A percentile compares a stretch with the other conserved stretches of the same genome.
phyloP scores from a whole-genome alignment of 1,140 invertebrate species.

The Rhopalosiphum maidis region DNA sequence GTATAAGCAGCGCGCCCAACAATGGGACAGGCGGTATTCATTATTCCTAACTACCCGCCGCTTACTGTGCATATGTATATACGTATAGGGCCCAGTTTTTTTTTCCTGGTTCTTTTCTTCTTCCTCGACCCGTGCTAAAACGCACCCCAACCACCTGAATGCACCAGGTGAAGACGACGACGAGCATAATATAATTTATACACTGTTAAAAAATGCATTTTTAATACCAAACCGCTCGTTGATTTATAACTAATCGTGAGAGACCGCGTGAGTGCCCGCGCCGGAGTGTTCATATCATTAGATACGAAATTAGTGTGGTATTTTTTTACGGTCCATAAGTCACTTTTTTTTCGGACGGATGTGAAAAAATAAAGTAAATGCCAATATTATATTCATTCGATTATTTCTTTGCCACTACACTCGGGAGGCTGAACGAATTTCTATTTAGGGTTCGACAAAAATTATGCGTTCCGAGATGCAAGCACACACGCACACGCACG shows the following conservation, averaged over 20 bases:
- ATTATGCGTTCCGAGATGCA: no score
- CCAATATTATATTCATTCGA: not conserved
- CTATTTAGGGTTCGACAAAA: not conserved
- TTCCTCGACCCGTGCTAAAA: conserved; percentile 44
- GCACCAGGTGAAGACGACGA: conserved; percentile 14
- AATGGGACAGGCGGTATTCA: not conserved
- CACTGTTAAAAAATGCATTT: conserved; percentile 42
- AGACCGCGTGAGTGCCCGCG: not conserved
- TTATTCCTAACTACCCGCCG: not conserved
- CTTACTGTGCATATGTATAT: not conserved
- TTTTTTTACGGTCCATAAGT: conserved; percentile 55
- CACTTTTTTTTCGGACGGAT: not conserved
- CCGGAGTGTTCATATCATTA: conserved; percentile 15
- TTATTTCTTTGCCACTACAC: conserved; percentile 13
- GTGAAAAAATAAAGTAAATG: not conserved
- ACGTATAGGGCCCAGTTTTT: not conserved
- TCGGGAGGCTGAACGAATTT: not conserved
- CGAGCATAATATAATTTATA: conserved; percentile 22
- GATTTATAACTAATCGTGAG: conserved; percentile 37
- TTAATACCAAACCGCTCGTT: conserved; percentile 39
- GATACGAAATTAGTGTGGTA: conserved; percentile 52
- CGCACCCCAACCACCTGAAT: conserved; percentile 27
- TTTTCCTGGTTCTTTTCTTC: conserved; percentile 32
- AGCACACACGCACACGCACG: not conserved
- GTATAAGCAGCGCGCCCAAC: not conserved